Conservation (phyloP, 2,113 vertebrate genomes). For the Capreolus pygargus region DNA sequence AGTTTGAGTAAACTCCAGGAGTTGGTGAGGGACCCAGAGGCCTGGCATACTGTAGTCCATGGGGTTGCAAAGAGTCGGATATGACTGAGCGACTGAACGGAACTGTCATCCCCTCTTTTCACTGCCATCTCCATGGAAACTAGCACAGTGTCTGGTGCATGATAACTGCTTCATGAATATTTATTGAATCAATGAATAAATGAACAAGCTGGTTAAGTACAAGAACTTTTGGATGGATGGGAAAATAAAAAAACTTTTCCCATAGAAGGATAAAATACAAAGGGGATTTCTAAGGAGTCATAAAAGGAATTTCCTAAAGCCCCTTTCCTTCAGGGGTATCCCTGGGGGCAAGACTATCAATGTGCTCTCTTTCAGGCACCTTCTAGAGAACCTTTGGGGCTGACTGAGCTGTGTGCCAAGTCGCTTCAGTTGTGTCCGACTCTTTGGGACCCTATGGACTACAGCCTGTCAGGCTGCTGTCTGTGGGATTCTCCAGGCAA, state of each 20-base stretch:
- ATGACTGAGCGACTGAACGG: fast-evolving
- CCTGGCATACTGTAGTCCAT: not conserved
- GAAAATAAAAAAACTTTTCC: not conserved
- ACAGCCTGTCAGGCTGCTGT: not conserved
- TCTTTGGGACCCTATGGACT: not conserved
- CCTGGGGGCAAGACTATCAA: not conserved
- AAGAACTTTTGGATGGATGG: not conserved
- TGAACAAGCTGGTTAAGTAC: not conserved
- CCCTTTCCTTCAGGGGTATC: not conserved
- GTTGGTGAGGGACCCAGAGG: not conserved
- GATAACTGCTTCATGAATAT: not conserved
- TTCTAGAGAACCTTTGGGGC: not conserved
- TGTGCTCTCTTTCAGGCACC: not conserved
- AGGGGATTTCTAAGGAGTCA: not conserved
- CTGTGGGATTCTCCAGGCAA: not conserved
- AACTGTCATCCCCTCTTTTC: not conserved
- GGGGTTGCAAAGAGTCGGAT: not conserved
- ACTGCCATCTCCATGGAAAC: not conserved
- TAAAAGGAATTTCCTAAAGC: not conserved
- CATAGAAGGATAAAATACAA: not conserved
- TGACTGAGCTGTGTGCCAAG: not conserved
- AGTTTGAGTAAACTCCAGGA: not conserved
- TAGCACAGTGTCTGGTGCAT: not conserved
- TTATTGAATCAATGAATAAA: not conserved
- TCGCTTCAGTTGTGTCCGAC: fast-evolving